Conservation (phyloP, 2,888 invertebrate species). For the Agrochola lota region DNA sequence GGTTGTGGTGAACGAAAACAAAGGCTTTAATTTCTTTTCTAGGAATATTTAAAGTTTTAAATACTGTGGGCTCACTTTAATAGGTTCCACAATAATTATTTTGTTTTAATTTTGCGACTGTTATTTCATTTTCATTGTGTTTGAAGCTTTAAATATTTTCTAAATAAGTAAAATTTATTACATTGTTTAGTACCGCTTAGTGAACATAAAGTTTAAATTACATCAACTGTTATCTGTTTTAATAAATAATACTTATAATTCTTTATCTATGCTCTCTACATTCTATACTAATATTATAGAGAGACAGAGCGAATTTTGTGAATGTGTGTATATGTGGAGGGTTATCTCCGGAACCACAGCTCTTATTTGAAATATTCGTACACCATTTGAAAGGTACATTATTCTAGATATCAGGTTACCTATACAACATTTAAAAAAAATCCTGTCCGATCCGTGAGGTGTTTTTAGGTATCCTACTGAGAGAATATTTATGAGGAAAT, state of each 20-base stretch:
- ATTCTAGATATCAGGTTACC: no score
- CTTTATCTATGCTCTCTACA: no score
- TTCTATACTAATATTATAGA: no score
- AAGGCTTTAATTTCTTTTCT: conserved; percentile 3
- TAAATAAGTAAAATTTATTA: conserved; percentile 5
- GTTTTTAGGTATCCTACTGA: no score
- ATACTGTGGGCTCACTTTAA: conserved; percentile 4
- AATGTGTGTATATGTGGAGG: no score
- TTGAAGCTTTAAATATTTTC: neutral
- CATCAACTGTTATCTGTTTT: neutral
- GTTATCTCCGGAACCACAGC: no score
- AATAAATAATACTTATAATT: neutral
- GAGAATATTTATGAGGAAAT: no score
- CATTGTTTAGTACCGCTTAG: neutral
- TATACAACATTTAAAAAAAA: no score
- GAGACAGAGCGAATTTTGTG: no score
- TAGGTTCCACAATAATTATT: conserved; percentile 18
- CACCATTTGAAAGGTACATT: no score
- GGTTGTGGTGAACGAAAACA: neutral
- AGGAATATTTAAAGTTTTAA: conserved; percentile 19
- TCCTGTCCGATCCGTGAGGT: no score
- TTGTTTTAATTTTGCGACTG: conserved; percentile 12
- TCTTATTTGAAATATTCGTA: no score
- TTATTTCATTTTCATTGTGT: conserved; percentile 24
- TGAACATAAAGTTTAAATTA: neutral